Conservation (phyloP, 2,888 invertebrate species). For the Pterostichus madidus region DNA sequence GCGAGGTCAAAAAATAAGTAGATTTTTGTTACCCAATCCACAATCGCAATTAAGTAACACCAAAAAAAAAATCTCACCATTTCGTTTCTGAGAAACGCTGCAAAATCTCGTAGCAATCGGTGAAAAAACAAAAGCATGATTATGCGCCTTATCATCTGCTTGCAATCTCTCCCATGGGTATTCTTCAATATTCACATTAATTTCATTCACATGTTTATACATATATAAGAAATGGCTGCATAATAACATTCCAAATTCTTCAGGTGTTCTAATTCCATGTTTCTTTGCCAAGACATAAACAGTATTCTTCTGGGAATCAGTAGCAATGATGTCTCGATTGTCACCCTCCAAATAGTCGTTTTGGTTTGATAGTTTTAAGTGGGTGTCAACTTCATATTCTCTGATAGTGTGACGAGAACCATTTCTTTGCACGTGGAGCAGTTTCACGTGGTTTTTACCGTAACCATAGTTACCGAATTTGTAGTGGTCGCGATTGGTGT, state of each 20-base stretch:
- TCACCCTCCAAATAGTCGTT: slow-evolving; percentile 86
- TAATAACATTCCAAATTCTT: slow-evolving; percentile 87
- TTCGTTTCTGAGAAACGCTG: slow-evolving; percentile 83
- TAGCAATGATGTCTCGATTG: slow-evolving; percentile 89
- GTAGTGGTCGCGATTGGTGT: slow-evolving; percentile 75
- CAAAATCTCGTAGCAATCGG: slow-evolving; percentile 85
- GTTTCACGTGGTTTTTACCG: slow-evolving; percentile 87
- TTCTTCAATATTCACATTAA: slow-evolving; percentile 84
- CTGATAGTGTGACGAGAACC: slow-evolving; percentile 84
- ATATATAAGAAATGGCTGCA: slow-evolving; percentile 87
- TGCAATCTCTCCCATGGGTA: slow-evolving; percentile 88
- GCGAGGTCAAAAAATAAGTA: too few relatives aligned
- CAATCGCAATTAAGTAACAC: neutral
- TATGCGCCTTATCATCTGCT: slow-evolving; percentile 81
- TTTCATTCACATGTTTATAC: slow-evolving; percentile 87
- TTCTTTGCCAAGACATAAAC: slow-evolving; percentile 89
- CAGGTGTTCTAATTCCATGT: slow-evolving; percentile 87
- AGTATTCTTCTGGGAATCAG: slow-evolving; percentile 91
- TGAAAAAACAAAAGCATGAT: slow-evolving; percentile 87
- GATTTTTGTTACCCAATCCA: too few relatives aligned
- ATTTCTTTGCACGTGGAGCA: slow-evolving; percentile 85
- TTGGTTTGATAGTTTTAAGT: slow-evolving; percentile 84
- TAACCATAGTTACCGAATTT: slow-evolving; percentile 84
- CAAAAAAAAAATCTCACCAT: slow-evolving; percentile 78
- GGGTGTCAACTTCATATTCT: slow-evolving; percentile 87